Conservation (phyloP, 1,140 invertebrate species). For the Drosophila erecta region DNA sequence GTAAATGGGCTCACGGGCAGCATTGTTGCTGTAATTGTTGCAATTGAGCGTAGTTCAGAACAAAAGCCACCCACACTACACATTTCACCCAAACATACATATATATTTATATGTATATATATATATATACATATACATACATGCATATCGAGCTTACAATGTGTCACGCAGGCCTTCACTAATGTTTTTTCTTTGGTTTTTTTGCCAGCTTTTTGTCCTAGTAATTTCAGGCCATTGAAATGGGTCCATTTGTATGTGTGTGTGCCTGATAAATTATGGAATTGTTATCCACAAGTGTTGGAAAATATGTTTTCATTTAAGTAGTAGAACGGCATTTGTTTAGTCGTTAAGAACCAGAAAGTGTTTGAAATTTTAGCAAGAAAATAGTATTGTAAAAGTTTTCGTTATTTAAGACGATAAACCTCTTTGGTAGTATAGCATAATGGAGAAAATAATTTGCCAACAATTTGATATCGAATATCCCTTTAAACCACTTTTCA, state of each 20-base stretch:
- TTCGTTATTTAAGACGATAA: background rate
- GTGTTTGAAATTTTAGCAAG: too few species aligned
- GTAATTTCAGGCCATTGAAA: slow-evolving; percentile 18
- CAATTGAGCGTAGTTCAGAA: slow-evolving; percentile 71
- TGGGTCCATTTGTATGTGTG: background rate
- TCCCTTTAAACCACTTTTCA: background rate
- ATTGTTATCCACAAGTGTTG: slow-evolving; percentile 32
- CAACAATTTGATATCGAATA: background rate
- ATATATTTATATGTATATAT: slow-evolving; percentile 10
- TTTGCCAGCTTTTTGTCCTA: background rate
- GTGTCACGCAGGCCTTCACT: slow-evolving; percentile 40
- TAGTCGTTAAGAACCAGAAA: background rate
- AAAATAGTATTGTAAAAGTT: background rate
- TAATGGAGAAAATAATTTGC: background rate
- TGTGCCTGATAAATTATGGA: slow-evolving; percentile 31
- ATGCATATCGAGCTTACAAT: slow-evolving; percentile 20
- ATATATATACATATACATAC: background rate
- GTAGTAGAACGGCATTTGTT: background rate
- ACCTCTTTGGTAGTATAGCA: too few species aligned
- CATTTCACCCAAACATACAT: slow-evolving; percentile 2
- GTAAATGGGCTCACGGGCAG: slow-evolving; percentile 56
- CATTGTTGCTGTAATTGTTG: slow-evolving; percentile 80
- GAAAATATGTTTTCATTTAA: slow-evolving; percentile 16
- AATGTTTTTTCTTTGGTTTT: slow-evolving; percentile 17
- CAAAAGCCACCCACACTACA: slow-evolving; percentile 44